Base-by-base conservation (phyloP, 2,797 vertebrate genomes). In the Myotis daubentonii region DNA sequence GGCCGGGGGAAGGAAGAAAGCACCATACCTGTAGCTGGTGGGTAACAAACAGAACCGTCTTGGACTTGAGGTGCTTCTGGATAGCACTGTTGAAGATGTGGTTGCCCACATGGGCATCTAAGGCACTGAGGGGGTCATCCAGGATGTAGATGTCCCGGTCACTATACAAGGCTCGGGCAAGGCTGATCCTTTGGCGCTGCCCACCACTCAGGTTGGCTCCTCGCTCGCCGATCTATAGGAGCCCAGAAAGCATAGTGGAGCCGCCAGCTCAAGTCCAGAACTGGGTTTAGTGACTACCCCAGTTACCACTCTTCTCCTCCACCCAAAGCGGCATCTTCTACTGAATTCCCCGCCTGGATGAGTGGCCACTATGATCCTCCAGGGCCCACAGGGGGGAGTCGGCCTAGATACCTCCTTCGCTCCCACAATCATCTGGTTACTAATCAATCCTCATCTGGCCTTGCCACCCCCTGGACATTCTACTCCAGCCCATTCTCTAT, bases 71-170 rank as follows among this genome's bases (percentile, higher is more conserved):
- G 93, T 99, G 99, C 97, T 99, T 99, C 97, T 97, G 99, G 97
- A 99, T 99, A 93, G 98, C 99, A 47, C 99, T 99, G 97, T 99
- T 99, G 97, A 99, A 99, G 97, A 99, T 98, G 98, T 99, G 99
- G 96, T 99, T 99, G 97, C 99, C 99, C 89, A 99, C 99, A 0
- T 99, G 99, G 96, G 99, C 98, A 70, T 99, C 99, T 89, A 99
- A 99, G 95, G 99, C 99, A 97, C 99, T 99, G 80, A 99, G 99
- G 2, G 99, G 99, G 97, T 99, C 99, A 4, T 99, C 99, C 10
- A 99, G 98, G 95, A 99, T 98, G 91, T 99, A 99, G 96, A 99
- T 98, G 96, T 97, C 98, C 38, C 99, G 98, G 97, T 99, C 98
- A 20, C 99, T 99, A 96, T 99, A 99, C 53, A 99, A 98, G 55